A percentile compares a stretch with the other conserved stretches of the same genome.
Evolutionary conservation across 2,888 invertebrate genomes (phyloP).

Genomic region (Psylliodes chrysocephalus): DNA sequence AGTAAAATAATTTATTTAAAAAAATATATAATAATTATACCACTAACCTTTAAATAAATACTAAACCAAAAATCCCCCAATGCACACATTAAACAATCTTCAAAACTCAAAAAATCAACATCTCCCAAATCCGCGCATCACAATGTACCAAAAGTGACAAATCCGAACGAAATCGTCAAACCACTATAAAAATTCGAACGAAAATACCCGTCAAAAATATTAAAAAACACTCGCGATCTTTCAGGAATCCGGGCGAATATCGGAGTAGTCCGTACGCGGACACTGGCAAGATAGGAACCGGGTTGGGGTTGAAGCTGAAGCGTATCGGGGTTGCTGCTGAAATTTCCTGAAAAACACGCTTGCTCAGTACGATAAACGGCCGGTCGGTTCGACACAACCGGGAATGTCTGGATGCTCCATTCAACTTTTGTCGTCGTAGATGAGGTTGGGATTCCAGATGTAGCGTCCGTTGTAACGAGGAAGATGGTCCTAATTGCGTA

Average conservation of each 20-base stretch:
- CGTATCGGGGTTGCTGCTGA: constrained; percentile 33
- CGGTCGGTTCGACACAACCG: not conserved
- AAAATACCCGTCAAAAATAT: too few species aligned
- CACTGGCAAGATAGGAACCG: constrained; percentile 30
- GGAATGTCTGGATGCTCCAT: not conserved
- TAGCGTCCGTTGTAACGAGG: too few species aligned
- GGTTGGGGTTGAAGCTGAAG: constrained; percentile 21
- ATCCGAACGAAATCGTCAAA: too few species aligned
- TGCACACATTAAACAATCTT: not conserved
- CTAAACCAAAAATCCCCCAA: constrained; percentile 2
- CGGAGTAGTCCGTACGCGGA: not conserved
- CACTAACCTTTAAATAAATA: constrained; percentile 13
- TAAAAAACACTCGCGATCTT: not conserved
- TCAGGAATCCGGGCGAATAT: not conserved
- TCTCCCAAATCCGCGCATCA: not conserved
- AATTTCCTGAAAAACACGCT: constrained; percentile 31
- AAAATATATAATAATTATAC: too few species aligned
- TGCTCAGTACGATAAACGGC: not conserved
- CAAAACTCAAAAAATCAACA: not conserved
- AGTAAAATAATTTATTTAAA: too few species aligned
- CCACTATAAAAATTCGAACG: too few species aligned
- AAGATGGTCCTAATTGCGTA: too few species aligned
- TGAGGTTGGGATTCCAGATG: too few species aligned
- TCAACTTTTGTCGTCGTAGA: too few species aligned
- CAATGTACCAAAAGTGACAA: not conserved